Base-by-base conservation (phyloP, 1,140 invertebrate species). In the Macrobrachium rosenbergii region DNA sequence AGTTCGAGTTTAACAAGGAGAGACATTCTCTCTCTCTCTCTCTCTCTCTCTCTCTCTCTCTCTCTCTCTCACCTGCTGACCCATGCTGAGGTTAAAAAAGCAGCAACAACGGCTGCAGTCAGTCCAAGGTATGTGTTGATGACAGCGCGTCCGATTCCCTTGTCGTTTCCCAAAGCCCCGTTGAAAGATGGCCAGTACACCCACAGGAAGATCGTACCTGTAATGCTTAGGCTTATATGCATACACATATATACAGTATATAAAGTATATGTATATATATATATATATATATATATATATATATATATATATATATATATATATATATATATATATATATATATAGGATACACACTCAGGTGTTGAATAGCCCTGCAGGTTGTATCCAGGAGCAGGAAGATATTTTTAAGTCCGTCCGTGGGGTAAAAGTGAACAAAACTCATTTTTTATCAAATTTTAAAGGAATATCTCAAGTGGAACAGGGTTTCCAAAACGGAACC, bases 161-260 rank as follows among this genome's bases (percentile, higher is more conserved):
- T 21, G 8, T 92, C 93, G 0, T 92, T 91, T 8, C 91, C 91
- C n/a, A 92, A 90, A 19, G 92, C 93, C 5, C 92, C 92, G 90
- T 94, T 94, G 90, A 94, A 94, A 82, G 92, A 93, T 0, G 94
- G 94, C 93, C 93, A 94, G 90, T 92, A 94, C 87, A 93, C 88
- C 93, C 93, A 94, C 28, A 94, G 91, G 89, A 94, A 93, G 0
- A 94, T 80, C 0, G 93, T 93, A 21, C 93, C 93, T 93, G 83
- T 14, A 83, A 88, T 28, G 64, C 10, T 17, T 2, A 69, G 52
- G 52, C 7, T 52, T 52, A 52, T 52, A 52, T 52, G 10, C 10
- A 52, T 52, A 10, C n/a, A 52, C 10, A 52, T 52, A 52, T 52
- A 52, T 52, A 52, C 45, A 52, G 45, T 52, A 52, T 52, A 52